phyloP scores from a whole-genome alignment of 2,888 invertebrate genomes.

The Crepidodera aurea region DNA sequence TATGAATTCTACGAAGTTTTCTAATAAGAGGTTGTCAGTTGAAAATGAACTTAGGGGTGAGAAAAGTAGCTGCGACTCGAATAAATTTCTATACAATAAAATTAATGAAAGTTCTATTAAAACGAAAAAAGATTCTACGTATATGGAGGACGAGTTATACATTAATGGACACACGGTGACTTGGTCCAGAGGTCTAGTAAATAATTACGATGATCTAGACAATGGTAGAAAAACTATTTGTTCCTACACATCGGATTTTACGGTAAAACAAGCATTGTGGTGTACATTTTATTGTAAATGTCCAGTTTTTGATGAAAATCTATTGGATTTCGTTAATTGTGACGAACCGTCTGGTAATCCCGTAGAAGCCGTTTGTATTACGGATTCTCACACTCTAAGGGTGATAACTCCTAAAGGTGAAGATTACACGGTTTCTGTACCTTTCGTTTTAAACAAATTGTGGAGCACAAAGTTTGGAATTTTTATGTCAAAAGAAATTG shows the following conservation, averaged over 20 bases:
- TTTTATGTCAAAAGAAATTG: conserved; percentile 77
- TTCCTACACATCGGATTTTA: conserved; percentile 83
- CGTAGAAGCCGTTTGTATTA: conserved; percentile 74
- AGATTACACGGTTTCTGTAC: conserved; percentile 82
- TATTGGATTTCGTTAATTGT: conserved; percentile 56
- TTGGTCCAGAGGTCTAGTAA: conserved; percentile 74
- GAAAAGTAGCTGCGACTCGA: conserved; percentile 32
- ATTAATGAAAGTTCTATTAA: conserved; percentile 21
- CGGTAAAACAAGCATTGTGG: conserved; percentile 83
- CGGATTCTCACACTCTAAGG: conserved; percentile 79
- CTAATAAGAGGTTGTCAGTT: conserved; percentile 44
- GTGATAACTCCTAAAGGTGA: conserved; percentile 83
- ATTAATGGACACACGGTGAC: conserved; percentile 84
- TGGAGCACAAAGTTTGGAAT: conserved; percentile 90
- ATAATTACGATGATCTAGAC: conserved; percentile 62
- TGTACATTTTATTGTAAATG: conserved; percentile 70
- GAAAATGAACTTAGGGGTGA: conserved; percentile 35
- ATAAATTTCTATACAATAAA: conserved; percentile 35
- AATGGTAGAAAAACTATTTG: conserved; percentile 68
- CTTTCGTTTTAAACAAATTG: conserved; percentile 80
- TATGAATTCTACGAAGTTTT: conserved; percentile 43
- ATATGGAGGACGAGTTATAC: conserved; percentile 87
- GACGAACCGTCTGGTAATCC: conserved; percentile 63
- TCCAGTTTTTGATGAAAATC: conserved; percentile 62
- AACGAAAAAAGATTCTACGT: conserved; percentile 50